A percentile compares a stretch with the other conserved stretches of the same genome.
phyloP scores from a whole-genome alignment of 2,113 vertebrate species.

The Hylia prasina region DNA sequence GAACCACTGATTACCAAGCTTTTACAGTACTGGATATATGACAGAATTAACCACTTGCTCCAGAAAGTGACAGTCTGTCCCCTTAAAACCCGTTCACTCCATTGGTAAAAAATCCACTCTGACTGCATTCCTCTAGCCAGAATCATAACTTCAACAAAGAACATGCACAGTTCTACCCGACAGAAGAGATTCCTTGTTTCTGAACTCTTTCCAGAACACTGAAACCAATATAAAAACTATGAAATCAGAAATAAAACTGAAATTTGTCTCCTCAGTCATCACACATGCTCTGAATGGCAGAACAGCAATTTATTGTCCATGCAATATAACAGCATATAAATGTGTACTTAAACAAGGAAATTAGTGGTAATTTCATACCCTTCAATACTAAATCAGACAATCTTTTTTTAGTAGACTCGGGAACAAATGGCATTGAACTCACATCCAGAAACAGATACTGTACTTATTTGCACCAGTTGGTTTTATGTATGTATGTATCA shows the following conservation, averaged over 20 bases:
- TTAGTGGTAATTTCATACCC: neutral
- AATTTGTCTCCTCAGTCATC: neutral
- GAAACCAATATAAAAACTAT: neutral
- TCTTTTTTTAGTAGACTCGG: neutral
- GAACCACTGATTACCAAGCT: neutral
- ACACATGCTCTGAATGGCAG: neutral
- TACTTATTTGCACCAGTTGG: neutral
- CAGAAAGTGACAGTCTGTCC: neutral
- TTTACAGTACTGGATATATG: neutral
- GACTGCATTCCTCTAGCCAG: neutral
- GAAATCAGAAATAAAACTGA: neutral
- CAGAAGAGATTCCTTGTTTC: neutral
- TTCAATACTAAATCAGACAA: neutral
- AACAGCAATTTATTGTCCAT: neutral
- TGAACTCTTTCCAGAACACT: neutral
- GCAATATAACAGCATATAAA: neutral
- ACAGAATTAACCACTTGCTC: neutral
- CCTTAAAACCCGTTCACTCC: neutral
- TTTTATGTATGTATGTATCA: neutral
- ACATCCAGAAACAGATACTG: neutral
- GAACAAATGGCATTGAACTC: neutral
- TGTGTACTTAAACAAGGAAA: neutral
- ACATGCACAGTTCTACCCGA: neutral
- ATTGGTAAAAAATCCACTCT: neutral
- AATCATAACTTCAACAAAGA: neutral